Base-by-base conservation (phyloP, 1,140 invertebrate species). In the Reticulitermes speratus region DNA sequence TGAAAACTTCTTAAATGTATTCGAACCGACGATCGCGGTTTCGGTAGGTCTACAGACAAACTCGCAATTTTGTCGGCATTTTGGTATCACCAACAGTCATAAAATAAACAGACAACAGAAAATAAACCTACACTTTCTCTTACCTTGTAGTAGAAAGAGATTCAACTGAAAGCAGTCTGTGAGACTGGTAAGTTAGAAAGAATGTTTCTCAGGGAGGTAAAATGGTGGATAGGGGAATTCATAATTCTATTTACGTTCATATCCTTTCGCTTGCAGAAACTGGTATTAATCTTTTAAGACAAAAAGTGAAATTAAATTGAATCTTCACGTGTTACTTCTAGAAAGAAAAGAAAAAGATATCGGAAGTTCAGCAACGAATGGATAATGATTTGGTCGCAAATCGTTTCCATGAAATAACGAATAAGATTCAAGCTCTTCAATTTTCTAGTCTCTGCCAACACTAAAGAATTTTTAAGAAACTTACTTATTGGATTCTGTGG, bases 231-330 rank as follows among this genome's bases (percentile, higher is more conserved):
- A 19, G 59, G 7, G 21, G 7, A n/a, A 12, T 19, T 65, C 59
- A 19, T 65, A 65, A 65, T 65, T 65, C 59, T 65, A 65, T 65
- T 65, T 65, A 65, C 59, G 59, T 65, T n/a, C 59, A 23, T 2
- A 19, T 65, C 19, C 21, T 23, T 23, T n/a, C 21, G 1, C 8
- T 65, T 23, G 6, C 59, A 65, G 9, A 65, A 75, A 75, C 14
- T 75, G 25, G 65, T 30, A 75, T 75, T 75, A 75, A 75, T 75
- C 14, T 65, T 75, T 75, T 75, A 75, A 75, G 65, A 75, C 25
- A 8, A 25, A 75, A 75, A 75, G 65, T 75, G 25, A 75, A 75
- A 75, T 75, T 75, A 75, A 75, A 75, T 75, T 75, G 65, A 75
- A 30, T 75, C 65, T 75, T 75, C 65, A 75, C 52, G 19, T 55